A percentile compares a stretch with the other conserved stretches of the same genome.
Evolutionary conservation across 2,113 vertebrate species (phyloP).

Genomic region (Crotalus horridus): DNA sequence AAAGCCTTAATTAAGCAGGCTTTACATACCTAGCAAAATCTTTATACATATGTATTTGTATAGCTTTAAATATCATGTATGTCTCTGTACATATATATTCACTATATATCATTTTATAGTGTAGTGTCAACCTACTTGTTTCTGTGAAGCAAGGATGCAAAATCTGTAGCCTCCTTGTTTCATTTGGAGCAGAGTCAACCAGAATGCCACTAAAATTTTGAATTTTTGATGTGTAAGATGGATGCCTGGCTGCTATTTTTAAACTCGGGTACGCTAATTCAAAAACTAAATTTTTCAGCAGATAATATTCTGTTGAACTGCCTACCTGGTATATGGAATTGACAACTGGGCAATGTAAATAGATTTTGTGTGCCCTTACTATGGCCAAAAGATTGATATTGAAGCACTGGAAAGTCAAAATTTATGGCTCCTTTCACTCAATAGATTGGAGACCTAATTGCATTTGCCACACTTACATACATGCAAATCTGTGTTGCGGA

Average conservation of each 20-base stretch:
- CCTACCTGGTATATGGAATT: not conserved
- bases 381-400: not conserved
- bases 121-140: not conserved
- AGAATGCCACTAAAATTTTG: not conserved
- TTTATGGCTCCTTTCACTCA: not conserved
- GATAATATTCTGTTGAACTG: not conserved
- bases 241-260: not conserved
- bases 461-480: not conserved
- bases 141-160: not conserved
- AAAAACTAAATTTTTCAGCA: not conserved
- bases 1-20: slow-evolving; percentile 8
- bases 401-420: not conserved
- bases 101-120: not conserved
- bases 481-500: not conserved
- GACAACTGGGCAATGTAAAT: not conserved
- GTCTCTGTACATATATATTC: not conserved
- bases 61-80: not conserved
- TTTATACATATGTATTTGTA: not conserved
- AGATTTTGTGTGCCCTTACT: not conserved
- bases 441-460: not conserved
- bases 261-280: not conserved
- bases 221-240: not conserved
- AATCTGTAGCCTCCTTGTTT: not conserved
- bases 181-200: not conserved
- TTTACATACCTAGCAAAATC: not conserved